phyloP scores from a whole-genome alignment of 2,888 invertebrate genomes.

The Cantharis nigra region DNA sequence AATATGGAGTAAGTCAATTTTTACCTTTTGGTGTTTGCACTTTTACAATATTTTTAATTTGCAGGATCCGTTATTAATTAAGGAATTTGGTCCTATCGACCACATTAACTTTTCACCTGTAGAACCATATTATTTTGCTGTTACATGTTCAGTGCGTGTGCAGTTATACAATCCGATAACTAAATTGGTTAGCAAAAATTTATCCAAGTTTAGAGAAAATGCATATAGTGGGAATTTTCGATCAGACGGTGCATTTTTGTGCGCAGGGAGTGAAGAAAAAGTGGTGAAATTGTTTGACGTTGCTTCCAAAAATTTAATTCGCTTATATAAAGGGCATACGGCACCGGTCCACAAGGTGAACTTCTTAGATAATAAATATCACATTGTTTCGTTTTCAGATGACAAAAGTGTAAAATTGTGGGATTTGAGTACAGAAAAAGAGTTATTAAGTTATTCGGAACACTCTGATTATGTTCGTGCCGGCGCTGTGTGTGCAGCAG shows the following conservation, averaged over 20 bases:
- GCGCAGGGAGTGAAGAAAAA: conserved; percentile 89
- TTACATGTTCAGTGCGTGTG: conserved; percentile 89
- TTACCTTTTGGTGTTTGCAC: background rate
- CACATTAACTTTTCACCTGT: conserved; percentile 88
- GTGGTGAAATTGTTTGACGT: conserved; percentile 88
- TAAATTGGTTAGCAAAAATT: conserved; percentile 78
- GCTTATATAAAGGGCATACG: conserved; percentile 85
- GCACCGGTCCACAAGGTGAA: conserved; percentile 80
- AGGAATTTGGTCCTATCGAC: conserved; percentile 92
- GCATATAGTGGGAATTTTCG: conserved; percentile 87
- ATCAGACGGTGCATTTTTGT: conserved; percentile 79
- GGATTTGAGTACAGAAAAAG: conserved; percentile 87
- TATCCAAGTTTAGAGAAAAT: conserved; percentile 80
- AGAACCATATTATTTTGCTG: conserved; percentile 89
- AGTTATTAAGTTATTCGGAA: conserved; percentile 66
- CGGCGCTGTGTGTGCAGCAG: conserved; percentile 78
- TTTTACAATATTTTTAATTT: conserved; percentile 27
- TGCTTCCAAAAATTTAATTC: conserved; percentile 75
- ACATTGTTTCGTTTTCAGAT: conserved; percentile 87
- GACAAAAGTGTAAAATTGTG: conserved; percentile 87
- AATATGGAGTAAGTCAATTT: conserved; percentile 71
- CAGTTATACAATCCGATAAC: conserved; percentile 86
- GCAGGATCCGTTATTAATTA: conserved; percentile 83
- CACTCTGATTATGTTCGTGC: conserved; percentile 85
- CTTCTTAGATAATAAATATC: conserved; percentile 78